Evolutionary conservation across 2,113 vertebrate species (phyloP), one percentile per base, ranked within the genome.

Genomic region (Tachuris rubrigastra): DNA sequence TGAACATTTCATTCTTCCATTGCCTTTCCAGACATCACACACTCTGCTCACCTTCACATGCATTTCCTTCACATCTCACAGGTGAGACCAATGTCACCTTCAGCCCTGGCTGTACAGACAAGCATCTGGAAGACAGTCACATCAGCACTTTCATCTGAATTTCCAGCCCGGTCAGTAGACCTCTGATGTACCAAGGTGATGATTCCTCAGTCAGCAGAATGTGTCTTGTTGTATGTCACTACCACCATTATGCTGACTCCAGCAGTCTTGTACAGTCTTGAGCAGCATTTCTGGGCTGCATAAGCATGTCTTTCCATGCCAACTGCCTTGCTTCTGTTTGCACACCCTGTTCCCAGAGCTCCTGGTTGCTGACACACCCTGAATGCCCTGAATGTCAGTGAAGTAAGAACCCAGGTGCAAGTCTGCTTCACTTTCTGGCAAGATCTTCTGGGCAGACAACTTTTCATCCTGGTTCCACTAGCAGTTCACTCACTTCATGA

Each of bases 301-400:
- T 12, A 8, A 94, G 72, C 90, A 74, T 25, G 55, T 9, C 59
- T 35, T 90, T 55, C 85, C 71, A 87, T 30, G 58, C 47, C 85
- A 85, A 6, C 44, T 91, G 74, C 30, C n/a, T 80, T 14, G 46
- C 83, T 90, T 27, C 76, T 52, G 55, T 44, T 89, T 93, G 86
- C 90, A 95, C 90, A 93, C 59, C 42, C 92, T 71, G 68, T 92
- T 96, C 88, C 83, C 86, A 93, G 68, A 84, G 35, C 39, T 95
- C 42, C 76, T 63, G 55, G 35, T 4, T 89, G 90, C 76, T 79
- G 90, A 84, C 96, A 95, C 90, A 0, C 83, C 89, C 89, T 80
- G 22, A 90, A 33, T 49, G 9, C 77, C 91, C 87, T 89, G 37
- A 84, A 71, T 23, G 14, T 33, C 80, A 89, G 79, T 83, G 46